Evolutionary conservation across 2,113 vertebrate species (phyloP).

Genomic region (Numida meleagris): DNA sequence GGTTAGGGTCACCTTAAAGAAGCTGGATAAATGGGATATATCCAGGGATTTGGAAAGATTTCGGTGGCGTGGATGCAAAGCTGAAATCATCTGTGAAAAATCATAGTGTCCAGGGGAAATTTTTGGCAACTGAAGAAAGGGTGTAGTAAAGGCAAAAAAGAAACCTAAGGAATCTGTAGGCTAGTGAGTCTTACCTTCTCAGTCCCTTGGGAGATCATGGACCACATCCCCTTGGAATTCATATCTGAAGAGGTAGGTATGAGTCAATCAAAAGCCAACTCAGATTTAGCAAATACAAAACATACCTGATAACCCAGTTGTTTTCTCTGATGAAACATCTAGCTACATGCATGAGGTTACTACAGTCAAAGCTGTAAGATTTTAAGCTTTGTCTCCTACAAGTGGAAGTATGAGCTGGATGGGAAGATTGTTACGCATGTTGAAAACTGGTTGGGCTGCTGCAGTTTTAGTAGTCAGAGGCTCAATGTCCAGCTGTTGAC

Average conservation of each 20-base stretch:
- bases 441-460: background rate
- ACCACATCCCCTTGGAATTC: background rate
- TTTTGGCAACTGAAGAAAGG: background rate
- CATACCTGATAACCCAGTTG: background rate
- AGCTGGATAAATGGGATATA: accelerated
- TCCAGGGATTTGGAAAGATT: background rate
- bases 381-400: background rate
- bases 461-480: background rate
- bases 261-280: background rate
- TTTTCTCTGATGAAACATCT: background rate
- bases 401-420: background rate
- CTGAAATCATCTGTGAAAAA: background rate
- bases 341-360: background rate
- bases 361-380: background rate
- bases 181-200: background rate
- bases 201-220: background rate
- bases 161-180: background rate
- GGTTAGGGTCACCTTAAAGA: background rate
- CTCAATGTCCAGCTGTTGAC: background rate
- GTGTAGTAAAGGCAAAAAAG: background rate
- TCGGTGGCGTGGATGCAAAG: background rate
- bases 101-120: background rate
- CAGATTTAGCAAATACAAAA: background rate
- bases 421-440: background rate
- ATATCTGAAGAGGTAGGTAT: background rate